Percentiles rank a stretch among this genome's conserved stretches.
phyloP scores from a whole-genome alignment of 2,888 invertebrate species.

The Proisotoma minuta region DNA sequence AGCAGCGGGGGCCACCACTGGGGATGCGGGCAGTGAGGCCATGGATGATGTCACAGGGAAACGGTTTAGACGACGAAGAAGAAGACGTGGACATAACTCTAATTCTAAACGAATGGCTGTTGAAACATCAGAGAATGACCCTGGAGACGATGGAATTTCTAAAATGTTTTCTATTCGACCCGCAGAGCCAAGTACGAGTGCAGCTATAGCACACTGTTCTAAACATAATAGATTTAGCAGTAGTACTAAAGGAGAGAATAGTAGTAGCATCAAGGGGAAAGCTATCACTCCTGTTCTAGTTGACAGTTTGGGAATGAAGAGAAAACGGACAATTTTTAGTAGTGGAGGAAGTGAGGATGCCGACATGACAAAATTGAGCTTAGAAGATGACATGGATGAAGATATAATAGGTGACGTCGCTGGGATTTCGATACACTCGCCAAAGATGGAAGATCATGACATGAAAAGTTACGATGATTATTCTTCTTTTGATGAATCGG shows the following conservation, averaged over 20 bases:
- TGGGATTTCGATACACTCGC: not conserved
- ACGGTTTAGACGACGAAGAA: not conserved
- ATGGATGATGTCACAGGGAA: not conserved
- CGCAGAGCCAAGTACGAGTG: not conserved
- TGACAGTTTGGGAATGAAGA: not conserved
- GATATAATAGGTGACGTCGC: not conserved
- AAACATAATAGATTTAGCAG: not conserved
- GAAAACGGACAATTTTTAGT: not conserved
- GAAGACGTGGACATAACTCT: not conserved
- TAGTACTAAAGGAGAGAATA: no score
- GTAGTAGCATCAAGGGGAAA: no score
- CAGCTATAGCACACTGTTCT: no score
- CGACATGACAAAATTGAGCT: not conserved
- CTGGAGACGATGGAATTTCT: not conserved
- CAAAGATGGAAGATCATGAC: not conserved
- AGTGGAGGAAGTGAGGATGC: not conserved
- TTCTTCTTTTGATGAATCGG: not conserved
- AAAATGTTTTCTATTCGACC: not conserved
- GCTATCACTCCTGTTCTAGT: not conserved
- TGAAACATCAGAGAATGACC: not conserved
- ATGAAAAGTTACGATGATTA: slow-evolving; percentile 1
- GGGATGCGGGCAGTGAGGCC: not conserved
- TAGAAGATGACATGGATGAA: not conserved
- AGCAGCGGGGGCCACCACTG: not conserved
- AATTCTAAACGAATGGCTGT: not conserved